A percentile compares a stretch with the other conserved stretches of the same genome.
phyloP scores from a whole-genome alignment of 2,888 invertebrate species.

The Amblyjoppa proteus region DNA sequence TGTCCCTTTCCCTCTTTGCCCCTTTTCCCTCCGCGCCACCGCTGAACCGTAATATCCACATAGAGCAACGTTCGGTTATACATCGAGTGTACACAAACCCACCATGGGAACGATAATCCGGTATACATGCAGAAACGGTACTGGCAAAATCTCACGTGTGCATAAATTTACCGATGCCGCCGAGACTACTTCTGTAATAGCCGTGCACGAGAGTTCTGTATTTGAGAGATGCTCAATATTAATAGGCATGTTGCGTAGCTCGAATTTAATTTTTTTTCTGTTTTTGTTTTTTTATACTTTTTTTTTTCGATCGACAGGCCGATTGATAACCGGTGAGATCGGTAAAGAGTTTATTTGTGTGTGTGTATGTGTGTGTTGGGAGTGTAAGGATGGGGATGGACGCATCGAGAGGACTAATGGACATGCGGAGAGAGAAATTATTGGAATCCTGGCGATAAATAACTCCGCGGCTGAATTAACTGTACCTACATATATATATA shows the following conservation, averaged over 20 bases:
- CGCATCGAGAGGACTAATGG: constrained; percentile 62
- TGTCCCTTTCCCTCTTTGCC: background rate
- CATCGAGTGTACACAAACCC: background rate
- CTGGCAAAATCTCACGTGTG: background rate
- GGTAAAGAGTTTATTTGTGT: background rate
- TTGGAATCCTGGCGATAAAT: constrained; percentile 59
- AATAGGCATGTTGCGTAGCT: background rate
- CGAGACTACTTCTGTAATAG: background rate
- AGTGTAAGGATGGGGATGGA: constrained; percentile 12
- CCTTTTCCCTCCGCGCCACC: background rate
- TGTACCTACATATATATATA: constrained; percentile 13
- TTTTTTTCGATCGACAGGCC: background rate
- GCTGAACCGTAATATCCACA: background rate
- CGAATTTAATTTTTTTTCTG: background rate
- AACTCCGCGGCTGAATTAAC: constrained; percentile 37
- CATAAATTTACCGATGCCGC: background rate
- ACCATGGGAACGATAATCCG: constrained; percentile 17
- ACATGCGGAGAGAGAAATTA: constrained; percentile 65
- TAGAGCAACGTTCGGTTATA: background rate
- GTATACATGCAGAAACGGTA: constrained; percentile 1
- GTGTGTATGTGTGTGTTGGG: background rate
- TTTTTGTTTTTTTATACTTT: background rate
- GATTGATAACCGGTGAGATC: constrained; percentile 38
- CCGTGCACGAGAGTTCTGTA: background rate
- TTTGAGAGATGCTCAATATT: background rate